Evolutionary conservation across 2,113 vertebrate genomes (phyloP), one percentile per base, ranked within the genome.

Genomic region (Rhinolophus sinicus): DNA sequence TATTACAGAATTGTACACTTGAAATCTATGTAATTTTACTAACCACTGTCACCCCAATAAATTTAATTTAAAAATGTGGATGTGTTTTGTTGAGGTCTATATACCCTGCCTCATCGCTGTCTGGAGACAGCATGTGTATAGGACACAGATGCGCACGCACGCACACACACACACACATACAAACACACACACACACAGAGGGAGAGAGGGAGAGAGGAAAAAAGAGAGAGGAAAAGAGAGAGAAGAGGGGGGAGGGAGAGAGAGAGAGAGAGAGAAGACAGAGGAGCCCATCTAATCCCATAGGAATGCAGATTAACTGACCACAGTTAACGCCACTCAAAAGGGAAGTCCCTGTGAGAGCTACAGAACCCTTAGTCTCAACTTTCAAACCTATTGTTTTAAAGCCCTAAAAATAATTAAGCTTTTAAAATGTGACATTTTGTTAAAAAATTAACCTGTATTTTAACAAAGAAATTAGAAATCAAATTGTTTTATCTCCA

Each of bases 401-500:
- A 19, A 83, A 82, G 76, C 50, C 91, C 38, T 89, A 67, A 87
- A 77, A 58, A 92, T 44, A 90, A 82, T 50, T 60, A 89, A 78
- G 33, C 50, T 83, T 91, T 92, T 76, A 72, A 44, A 96, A 47
- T 60, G 58, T 86, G 28, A 21, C 38, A 72, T 65, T 38, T 58
- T 92, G 28, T 91, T 89, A 7, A 91, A 91, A 91, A 88, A 78
- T 62, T 40, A 40, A 84, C 15, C 7, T 70, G 52, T 56, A 58
- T 89, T 85, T 97, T 62, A 77, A 91, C 67, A 94, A 78, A 84
- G 40, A 87, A 83, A 65, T 7, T 35, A 87, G 40, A 83, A 92
- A 82, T 56, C 35, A 76, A 28, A 77, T 40, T 16, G 16, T 40
- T 4, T 35, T 50, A 22, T 70, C 24, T n/a, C 26, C 33, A 82